Evolutionary conservation across 2,113 vertebrate genomes (phyloP), one percentile per base, ranked within the genome.

Genomic region (Pheucticus melanocephalus): DNA sequence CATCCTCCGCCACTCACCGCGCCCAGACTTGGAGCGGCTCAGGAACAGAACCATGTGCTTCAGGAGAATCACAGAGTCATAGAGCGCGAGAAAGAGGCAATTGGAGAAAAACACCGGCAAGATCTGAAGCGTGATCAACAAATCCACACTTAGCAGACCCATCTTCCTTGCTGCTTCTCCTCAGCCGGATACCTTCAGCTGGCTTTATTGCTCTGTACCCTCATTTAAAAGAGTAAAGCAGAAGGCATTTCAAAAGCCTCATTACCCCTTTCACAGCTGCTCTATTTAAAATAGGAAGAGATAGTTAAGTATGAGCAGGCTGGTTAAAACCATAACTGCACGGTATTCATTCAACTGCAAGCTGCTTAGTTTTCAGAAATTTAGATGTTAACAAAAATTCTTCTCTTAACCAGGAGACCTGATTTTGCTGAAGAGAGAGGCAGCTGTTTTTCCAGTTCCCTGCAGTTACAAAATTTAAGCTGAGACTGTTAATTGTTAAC

Each of bases 51-150:
- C 98, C 93, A 98, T 98, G 97, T 99, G 99, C 97, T 99, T 99
- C 95, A 99, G 95, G 70, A 99, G 98, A 93, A 99, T 98, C 97
- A 99, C 98, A 61, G 99, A 99, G 98, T 99, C 99, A 95, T 99
- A 99, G 37, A 99, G 98, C 50, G 99, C 99, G 78, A 99, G 98
- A 97, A 99, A 99, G 47, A 99, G 98, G 96, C 99, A 99, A 97
- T 99, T 99, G 92, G 99, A 99, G 97, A 99, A 99, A 97, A 99
- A 99, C 23, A 99, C 99, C 33, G 99, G 99, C 94, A 99, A 97
- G 65, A 99, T 99, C 97, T 99, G 99, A 87, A 99, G 98, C 63
- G 99, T 99, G 94, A 99, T 99, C 93, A 99, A 96, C 98, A 99
- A 97, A 97, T 99, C 99, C 97, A 99, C 98, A 72, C 99, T 99